Evolutionary conservation across 2,113 vertebrate species (phyloP).

Genomic region (Proteles cristata): DNA sequence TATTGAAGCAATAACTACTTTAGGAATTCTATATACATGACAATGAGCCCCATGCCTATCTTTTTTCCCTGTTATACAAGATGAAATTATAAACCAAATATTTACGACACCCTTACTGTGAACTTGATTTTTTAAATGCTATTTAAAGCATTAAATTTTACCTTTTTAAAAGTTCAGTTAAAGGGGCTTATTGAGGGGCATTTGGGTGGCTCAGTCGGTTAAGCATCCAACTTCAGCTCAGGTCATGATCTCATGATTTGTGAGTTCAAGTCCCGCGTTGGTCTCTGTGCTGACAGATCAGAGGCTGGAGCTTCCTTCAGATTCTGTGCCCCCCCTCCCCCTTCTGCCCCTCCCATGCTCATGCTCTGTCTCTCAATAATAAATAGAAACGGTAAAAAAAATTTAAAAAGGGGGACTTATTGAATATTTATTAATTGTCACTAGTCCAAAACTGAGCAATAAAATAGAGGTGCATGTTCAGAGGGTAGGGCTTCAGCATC

Average conservation of each 20-base stretch:
- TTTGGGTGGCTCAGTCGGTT: too few relatives aligned
- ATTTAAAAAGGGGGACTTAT: background rate
- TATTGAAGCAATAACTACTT: background rate
- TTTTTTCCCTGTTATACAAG: background rate
- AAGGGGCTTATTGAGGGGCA: background rate
- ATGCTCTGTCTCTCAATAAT: too few relatives aligned
- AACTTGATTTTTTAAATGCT: constrained; percentile 15
- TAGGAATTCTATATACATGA: background rate
- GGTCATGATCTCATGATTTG: too few relatives aligned
- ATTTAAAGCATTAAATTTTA: constrained; percentile 30
- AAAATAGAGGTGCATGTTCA: constrained; percentile 43
- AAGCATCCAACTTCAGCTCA: too few relatives aligned
- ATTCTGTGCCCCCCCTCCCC: too few relatives aligned
- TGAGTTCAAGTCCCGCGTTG: too few relatives aligned
- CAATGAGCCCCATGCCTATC: background rate
- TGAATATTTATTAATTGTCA: background rate
- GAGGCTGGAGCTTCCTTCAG: too few relatives aligned
- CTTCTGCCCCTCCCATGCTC: too few relatives aligned
- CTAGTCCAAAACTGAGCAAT: background rate
- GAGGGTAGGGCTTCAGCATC: constrained; percentile 52
- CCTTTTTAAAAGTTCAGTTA: constrained; percentile 30
- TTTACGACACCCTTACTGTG: background rate
- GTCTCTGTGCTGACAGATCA: too few relatives aligned
- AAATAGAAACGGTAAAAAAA: too few relatives aligned
- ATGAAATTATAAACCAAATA: constrained; percentile 41